Base-by-base conservation (phyloP, 2,888 invertebrate genomes). In the Tetrapedia diversipes region DNA sequence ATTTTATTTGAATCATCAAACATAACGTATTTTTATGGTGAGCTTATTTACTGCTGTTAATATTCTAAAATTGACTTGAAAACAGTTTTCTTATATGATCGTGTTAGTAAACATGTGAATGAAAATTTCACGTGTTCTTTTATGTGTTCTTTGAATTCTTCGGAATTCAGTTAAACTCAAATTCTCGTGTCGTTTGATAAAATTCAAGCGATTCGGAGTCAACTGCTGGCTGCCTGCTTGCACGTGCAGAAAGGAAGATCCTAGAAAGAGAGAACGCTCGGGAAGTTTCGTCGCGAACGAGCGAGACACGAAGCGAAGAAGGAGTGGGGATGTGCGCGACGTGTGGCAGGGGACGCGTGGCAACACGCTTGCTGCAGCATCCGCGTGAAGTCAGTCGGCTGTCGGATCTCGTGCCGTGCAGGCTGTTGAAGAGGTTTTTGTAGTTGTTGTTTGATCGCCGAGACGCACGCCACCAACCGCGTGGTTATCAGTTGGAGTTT, bases 371-470 rank as follows among this genome's bases (percentile, higher is more conserved):
- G 66, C 54, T 71, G 77, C 84, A 82, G 86, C 84, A 86, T 86
- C 86, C 84, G 81, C 71, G 60, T 43, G 66, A 76, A 73, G 77
- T 77, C 81, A 84, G 84, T 84, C 81, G 75, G 65, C 78, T 84
- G 79, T 75, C 75, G 84, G 84, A 76, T 70, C 67, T 65, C 82
- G 82, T 65, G 77, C 64, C 49, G 85, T 65, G 59, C 53, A 57
- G 47, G 16, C 66, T 59, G 27, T 1, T 32, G 0, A 3, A 0
- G 1, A 0, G 10, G 10, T 27, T 24, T 14, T 43, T 6, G 8
- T 34, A 14, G 8, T 16, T 68, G 0, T 0, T 27, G 14, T 2
- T 32, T 41, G 4, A 14, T 11, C 4, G 19, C 16, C 6, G n/a
- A 29, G 4, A n/a, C 47, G 16, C 66, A 63, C 57, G 60, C 37